phyloP scores from a whole-genome alignment of 2,888 invertebrate species.

The Lepeophtheirus nordmannii region DNA sequence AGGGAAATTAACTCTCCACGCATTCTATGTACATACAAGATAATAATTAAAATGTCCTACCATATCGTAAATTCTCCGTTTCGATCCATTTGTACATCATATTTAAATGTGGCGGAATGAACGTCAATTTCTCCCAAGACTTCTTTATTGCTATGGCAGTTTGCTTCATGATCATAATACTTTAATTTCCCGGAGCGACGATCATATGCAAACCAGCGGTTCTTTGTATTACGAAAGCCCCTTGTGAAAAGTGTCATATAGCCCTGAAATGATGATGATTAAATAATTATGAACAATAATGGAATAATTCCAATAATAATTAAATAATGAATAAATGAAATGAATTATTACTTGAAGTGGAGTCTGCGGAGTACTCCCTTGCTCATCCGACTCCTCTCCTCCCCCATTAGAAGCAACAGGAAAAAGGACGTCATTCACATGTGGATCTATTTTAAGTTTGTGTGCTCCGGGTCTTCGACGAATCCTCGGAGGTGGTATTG shows the following conservation, averaged over 20 bases:
- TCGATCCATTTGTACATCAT: conserved; percentile 27
- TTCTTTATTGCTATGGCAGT: conserved; percentile 18
- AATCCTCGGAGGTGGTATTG: conserved; percentile 1
- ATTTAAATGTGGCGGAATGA: conserved; percentile 27
- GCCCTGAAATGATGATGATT: background rate
- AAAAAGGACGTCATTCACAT: background rate
- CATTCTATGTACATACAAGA: too few relatives aligned
- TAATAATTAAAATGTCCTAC: conserved; percentile 22
- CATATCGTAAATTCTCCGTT: conserved; percentile 27
- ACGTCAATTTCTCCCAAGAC: conserved; percentile 27
- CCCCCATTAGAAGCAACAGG: background rate
- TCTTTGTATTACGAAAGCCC: conserved; percentile 21
- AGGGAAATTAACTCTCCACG: too few relatives aligned
- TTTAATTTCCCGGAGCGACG: conserved; percentile 27
- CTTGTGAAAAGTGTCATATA: background rate
- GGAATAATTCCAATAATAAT: background rate
- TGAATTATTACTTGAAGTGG: background rate
- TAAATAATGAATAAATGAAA: background rate
- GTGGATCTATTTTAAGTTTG: background rate
- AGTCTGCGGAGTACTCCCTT: background rate
- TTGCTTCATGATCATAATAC: conserved; percentile 27
- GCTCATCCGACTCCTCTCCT: background rate
- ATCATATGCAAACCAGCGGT: conserved; percentile 28
- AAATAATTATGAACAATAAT: background rate
- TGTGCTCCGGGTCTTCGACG: background rate